Base-by-base conservation (phyloP, 64 coral and sea anemone species). In the Stylophora pistillata region DNA sequence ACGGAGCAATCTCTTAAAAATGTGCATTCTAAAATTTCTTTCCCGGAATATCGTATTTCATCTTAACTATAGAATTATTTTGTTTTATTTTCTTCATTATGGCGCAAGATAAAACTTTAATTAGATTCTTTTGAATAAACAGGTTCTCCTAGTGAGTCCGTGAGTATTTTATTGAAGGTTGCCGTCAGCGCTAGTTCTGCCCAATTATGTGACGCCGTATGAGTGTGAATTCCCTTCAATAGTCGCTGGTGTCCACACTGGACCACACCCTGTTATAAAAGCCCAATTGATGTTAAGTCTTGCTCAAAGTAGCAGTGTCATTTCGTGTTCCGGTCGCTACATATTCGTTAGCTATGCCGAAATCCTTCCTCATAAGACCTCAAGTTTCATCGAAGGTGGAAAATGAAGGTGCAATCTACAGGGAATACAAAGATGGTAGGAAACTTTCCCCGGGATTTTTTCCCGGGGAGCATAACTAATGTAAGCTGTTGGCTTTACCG, bases 331-430 rank as follows among this genome's bases (percentile, higher is more conserved):
- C 14, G 18, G 54, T 13, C 9, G 60, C 37, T 47, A 7, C 10
- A 30, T 28, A 4, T 47, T 75, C 60, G 30, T 37, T 84, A 68
- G 62, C 80, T 27, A 84, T 84, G 80, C 80, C 80, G 20, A 84
- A 70, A 84, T 84, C 80, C 6, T 84, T 84, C 13, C 80, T 84
- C 23, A 84, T 84, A 23, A 84, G 68, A n/a, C 80, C 62, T 12
- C 21, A 23, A 15, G 33, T 84, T 69, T 68, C 80, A 3, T 84
- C 80, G 41, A 84, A 68, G 20, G 26, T 68, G 34, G 80, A 84
- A 27, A 53, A 47, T 23, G 61, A 63, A 27, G 62, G n/a, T 53
- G 41, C 10, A 84, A 53, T 52, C 6, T 0, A 63, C n/a, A 33
- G 52, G n/a, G 69, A 63, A 68, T 18, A 29, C 7, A 41, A 20